Base-by-base conservation (phyloP, 2,113 vertebrate genomes). In the Hemiprocne comata region DNA sequence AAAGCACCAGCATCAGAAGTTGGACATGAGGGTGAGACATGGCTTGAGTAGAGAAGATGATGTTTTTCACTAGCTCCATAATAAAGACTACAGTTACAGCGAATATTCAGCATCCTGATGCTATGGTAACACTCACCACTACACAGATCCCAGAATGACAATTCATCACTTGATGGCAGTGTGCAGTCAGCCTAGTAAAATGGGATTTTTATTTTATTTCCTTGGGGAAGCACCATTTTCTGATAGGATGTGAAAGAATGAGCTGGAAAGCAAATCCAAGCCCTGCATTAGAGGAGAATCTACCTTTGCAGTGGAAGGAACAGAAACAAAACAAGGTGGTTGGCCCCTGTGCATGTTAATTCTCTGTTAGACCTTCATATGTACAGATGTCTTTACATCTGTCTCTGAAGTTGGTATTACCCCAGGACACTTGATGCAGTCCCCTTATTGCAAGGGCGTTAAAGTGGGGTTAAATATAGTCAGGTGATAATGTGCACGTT, bases 1-100 rank as follows among this genome's bases (percentile, higher is more conserved):
- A 98, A 98, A 98, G 97, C 97, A 98, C 97, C 97, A 96, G 97
- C 95, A 93, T 90, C 76, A 81, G 95, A 95, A 97, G 92, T 89
- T 88, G 91, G 89, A 92, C 85, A 92, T 78, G 94, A 93, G 94
- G 80, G 94, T 96, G 94, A 96, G 46, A 95, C 98, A 98, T 97
- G 97, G 97, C 97, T 98, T 98, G 94, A 95, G 95, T 82, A 97
- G 91, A 97, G 94, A 93, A 93, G 78, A 96, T 87, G 60, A 66
- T 94, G 38, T 69, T 97, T 95, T 96, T 95, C 76, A 89, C 93
- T 94, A 96, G 92, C 82, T 97, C 84, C 91, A 54, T 95, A 95
- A 92, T 91, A 91, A 90, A 95, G 91, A 90, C 87, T 71, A 94
- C 84, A 77, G 92, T 95, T 93, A 95, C 86, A 97, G 93, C 19